Evolutionary conservation across 1,140 invertebrate species (phyloP), one percentile per base, ranked within the genome.

Genomic region (Cyrtorhinus lividipennis): DNA sequence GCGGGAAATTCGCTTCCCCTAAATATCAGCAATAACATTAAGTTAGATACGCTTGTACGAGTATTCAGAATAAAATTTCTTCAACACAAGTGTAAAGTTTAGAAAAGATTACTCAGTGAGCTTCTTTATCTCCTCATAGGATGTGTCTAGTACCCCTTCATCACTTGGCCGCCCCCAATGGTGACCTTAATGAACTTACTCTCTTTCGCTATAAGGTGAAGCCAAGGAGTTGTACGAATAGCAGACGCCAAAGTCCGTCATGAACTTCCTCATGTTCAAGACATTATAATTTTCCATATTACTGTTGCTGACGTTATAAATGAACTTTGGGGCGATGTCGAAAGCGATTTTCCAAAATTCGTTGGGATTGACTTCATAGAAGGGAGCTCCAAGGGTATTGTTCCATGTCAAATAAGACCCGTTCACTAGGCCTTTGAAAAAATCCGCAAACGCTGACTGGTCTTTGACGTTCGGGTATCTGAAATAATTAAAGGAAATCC

Each of bases 171-270:
- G n/a, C n/a, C n/a, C n/a, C n/a, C n/a, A n/a, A n/a, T n/a, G n/a
- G n/a, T n/a, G n/a, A n/a, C n/a, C n/a, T n/a, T n/a, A 38, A 38
- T 5, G 20, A 25, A 27, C 25, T 58, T 58, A 24, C 25, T 71
- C 83, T 81, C 72, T 69, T 12, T 77, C 80, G 24, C 78, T 78
- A 68, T 79, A 83, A 69, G 83, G 83, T 18, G 76, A 69, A 3
- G 81, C 81, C 27, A 81, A 73, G 0, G 81, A 83, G 69, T 84
- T 84, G 24, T 82, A 79, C 27, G 79, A 74, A 71, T 83, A 83
- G 67, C 83, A 85, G 64, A 84, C 69, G 1, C 83, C 83, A 72
- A 82, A 76, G 70, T 84, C 83, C 0, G 81, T 82, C 30, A 83
- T 72, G 18, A 78, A 81, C 30, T 46, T 22, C 2, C 56, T 60